Evolutionary conservation across 2,797 vertebrate genomes (phyloP).

Genomic region (Mormyrops boulengeri): DNA sequence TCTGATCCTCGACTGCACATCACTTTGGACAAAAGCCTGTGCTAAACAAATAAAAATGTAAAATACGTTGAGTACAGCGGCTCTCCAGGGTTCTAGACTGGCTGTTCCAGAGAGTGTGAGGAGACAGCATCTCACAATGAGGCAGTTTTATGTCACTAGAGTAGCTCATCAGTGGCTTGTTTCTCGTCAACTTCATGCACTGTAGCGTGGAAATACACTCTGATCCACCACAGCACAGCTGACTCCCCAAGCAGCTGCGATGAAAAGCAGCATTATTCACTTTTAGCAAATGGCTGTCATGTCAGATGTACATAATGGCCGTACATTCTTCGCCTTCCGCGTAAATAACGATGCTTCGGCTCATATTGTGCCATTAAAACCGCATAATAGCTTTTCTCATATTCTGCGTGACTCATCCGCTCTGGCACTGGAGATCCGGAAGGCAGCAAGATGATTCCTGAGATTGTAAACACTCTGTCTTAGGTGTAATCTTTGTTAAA

Average conservation of each 20-base stretch:
- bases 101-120: background rate
- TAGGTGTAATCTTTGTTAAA: constrained; percentile 7
- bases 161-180: background rate
- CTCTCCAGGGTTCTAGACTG: background rate
- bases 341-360: background rate
- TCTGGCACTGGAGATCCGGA: background rate
- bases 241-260: too few species aligned
- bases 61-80: background rate
- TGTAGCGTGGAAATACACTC: background rate
- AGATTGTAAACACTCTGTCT: background rate
- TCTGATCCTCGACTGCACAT: background rate
- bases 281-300: background rate
- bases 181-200: background rate
- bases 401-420: background rate
- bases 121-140: background rate
- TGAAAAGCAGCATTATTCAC: background rate
- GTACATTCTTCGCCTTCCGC: background rate
- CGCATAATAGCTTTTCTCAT: background rate
- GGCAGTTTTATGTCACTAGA: background rate
- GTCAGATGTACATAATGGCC: background rate
- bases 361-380: background rate
- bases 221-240: background rate
- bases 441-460: background rate
- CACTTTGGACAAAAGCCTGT: background rate
- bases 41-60: background rate